A percentile compares a stretch with the other conserved stretches of the same genome.
These are phyloP conservation scores for Clarias gariepinus DNA, from an alignment of 2,113 vertebrate species.

Conservation along the genomic window DNA sequence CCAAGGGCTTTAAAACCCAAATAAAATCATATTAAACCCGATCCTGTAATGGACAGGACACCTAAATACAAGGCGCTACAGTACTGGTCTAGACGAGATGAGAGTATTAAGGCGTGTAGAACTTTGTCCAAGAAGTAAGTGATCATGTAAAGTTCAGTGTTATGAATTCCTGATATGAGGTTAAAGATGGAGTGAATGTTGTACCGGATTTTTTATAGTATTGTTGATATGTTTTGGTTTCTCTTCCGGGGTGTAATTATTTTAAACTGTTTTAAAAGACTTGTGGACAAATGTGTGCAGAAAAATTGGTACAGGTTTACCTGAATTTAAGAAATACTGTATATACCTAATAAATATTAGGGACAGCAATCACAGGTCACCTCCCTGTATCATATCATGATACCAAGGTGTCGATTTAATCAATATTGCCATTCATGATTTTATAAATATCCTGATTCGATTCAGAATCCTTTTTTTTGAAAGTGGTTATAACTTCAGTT, in stretches of 20 bases:
- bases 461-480: too few relatives aligned
- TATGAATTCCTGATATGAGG: background rate
- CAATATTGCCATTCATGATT: too few relatives aligned
- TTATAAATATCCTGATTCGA: too few relatives aligned
- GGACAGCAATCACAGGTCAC: too few relatives aligned
- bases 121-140: background rate
- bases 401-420: too few relatives aligned
- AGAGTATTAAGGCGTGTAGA: background rate
- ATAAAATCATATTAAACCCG: background rate
- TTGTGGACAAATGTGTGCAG: background rate
- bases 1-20: background rate
- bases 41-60: conserved; percentile 11
- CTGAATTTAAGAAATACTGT: too few relatives aligned
- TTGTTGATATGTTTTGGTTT: background rate
- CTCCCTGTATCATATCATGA: too few relatives aligned
- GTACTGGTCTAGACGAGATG: background rate
- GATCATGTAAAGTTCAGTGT: background rate
- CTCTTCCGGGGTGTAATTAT: background rate
- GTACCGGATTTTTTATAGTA: background rate
- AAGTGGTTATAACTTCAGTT: too few relatives aligned
- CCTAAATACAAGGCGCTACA: background rate
- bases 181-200: background rate
- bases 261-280: background rate
- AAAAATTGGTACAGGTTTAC: background rate
- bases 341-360: too few relatives aligned